phyloP scores from a whole-genome alignment of 2,113 vertebrate genomes.

The Limnothrissa miodon region DNA sequence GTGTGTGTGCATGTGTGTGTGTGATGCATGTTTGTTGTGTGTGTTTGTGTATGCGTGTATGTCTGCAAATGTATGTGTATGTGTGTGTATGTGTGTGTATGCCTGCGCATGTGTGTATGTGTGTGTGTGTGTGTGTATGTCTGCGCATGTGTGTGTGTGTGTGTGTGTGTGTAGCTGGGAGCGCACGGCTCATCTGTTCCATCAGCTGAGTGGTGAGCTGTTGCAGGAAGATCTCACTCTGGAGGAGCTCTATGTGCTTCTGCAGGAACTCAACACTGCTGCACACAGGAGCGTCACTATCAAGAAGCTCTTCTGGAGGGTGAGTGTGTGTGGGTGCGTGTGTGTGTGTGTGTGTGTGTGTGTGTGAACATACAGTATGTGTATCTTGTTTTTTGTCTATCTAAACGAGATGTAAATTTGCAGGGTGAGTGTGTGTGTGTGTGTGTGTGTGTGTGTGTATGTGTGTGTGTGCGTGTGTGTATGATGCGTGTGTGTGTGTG shows the following conservation, averaged over 20 bases:
- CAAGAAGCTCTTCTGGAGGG: conserved; percentile 72
- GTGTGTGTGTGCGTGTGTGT: neutral
- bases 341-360: neutral
- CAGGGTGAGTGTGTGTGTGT: neutral
- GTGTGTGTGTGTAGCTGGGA: conserved; percentile 57
- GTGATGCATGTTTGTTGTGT: too few relatives aligned
- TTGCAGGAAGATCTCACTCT: conserved; percentile 58
- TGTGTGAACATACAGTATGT: too few relatives aligned
- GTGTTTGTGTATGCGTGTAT: too few relatives aligned
- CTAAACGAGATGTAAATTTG: neutral
- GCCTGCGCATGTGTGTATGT: neutral
- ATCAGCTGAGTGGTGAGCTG: conserved; percentile 66
- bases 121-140: neutral
- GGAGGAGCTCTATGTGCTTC: conserved; percentile 63
- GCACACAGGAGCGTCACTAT: conserved; percentile 54
- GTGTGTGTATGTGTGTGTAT: neutral
- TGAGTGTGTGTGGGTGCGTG: conserved; percentile 38
- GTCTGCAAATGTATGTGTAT: too few relatives aligned
- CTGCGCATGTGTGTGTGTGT: neutral
- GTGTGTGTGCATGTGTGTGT: too few relatives aligned
- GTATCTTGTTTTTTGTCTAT: too few relatives aligned
- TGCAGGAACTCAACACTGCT: conserved; percentile 66
- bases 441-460: neutral
- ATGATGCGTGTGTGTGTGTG: too few relatives aligned
- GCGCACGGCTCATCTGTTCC: conserved; percentile 61